Base-by-base conservation (phyloP, 2,888 invertebrate genomes). In the Desoria tigrina region DNA sequence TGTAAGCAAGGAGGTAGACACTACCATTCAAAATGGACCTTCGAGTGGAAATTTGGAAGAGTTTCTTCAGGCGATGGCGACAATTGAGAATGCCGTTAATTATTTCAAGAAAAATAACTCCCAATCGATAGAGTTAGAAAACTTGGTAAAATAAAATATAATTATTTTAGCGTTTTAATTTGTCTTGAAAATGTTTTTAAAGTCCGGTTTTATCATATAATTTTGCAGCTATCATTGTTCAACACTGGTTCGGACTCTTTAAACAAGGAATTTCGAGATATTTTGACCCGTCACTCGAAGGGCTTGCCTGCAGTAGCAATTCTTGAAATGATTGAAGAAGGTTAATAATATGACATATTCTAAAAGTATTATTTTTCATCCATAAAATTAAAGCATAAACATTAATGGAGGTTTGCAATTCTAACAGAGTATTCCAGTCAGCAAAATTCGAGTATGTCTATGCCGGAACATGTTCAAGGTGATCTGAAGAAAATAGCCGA, bases 91-190 rank as follows among this genome's bases (percentile, higher is more conserved):
- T 75, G 95, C 96, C 2, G 90, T 92, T 78, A 87, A 87, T 57
- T 97, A 95, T 80, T 97, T 97, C 81, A 88, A 92, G 77, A 90
- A 90, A 77, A 90, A 94, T 78, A 95, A 94, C 79, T 90, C 93
- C 1, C 92, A 92, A 78, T 94, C 94, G 80, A 91, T 94, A 26
- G 96, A 97, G 81, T 81, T 96, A 61, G 92, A 94, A 78, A 95
- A 95, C 82, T 90, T 97, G 74, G 92, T 58, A 45, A 26, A 24
- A n/a, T 18, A 32, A 9, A 7, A 14, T 7, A 53, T 24, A 26
- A 21, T 55, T 18, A 37, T 21, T 24, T 24, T 53, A 24, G 18
- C 9, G 23, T 53, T 26, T 53, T 9, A 9, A 53, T n/a, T n/a
- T n/a, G n/a, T 9, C 6, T 39, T 39, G 9, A 39, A 39, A 39